A percentile compares a stretch with the other conserved stretches of the same genome.
These are phyloP conservation scores for Malaclemys terrapin DNA, from an alignment of 2,113 vertebrate genomes.

Conservation along the genomic window DNA sequence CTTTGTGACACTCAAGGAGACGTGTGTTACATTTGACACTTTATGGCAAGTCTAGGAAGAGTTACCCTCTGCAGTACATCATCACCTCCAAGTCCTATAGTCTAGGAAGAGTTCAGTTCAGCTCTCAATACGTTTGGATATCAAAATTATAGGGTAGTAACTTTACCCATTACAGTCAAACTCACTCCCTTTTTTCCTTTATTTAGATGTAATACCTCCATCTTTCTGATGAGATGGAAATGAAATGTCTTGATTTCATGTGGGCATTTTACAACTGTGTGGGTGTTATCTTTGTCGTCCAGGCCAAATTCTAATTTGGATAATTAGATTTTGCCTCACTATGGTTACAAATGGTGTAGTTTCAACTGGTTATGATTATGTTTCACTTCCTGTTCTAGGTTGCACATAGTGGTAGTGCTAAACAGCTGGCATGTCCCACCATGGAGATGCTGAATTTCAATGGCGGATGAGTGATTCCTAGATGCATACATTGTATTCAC, in stretches of 20 bases:
- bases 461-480: neutral
- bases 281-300: neutral
- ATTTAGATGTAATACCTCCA: neutral
- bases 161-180: neutral
- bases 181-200: neutral
- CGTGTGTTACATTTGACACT: neutral
- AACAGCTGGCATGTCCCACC: neutral
- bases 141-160: neutral
- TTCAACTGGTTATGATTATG: neutral
- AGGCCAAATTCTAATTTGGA: neutral
- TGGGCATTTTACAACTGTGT: neutral
- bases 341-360: neutral
- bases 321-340: neutral
- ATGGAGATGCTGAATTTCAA: neutral
- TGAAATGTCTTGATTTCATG: neutral
- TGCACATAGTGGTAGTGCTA: neutral
- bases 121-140: neutral
- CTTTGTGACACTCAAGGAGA: too few relatives aligned
- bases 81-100: neutral
- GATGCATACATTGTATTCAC: accelerated
- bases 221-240: neutral
- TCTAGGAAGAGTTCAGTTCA: neutral
- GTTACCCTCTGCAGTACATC: neutral
- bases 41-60: neutral
- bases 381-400: neutral